These are phyloP conservation scores for Conchocele bisecta DNA, from an alignment of 2,888 invertebrate genomes.

Conservation along the genomic window DNA sequence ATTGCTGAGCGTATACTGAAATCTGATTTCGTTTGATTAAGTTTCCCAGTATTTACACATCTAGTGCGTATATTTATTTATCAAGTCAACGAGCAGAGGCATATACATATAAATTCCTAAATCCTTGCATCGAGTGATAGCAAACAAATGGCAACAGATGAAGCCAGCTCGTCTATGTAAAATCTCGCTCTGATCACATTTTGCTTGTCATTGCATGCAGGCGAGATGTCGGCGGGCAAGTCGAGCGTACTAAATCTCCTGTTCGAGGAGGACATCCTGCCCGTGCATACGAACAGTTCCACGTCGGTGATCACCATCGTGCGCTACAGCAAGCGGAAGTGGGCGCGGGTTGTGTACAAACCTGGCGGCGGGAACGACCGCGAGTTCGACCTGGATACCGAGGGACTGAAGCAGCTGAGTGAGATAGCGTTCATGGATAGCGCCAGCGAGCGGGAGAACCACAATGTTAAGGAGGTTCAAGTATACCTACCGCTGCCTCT, in stretches of 20 bases:
- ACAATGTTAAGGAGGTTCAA: slow-evolving; percentile 62
- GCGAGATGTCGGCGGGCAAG: slow-evolving; percentile 79
- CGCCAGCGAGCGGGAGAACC: slow-evolving; percentile 47
- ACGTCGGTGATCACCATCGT: slow-evolving; percentile 73
- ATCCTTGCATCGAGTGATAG: too few species aligned
- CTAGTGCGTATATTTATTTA: too few species aligned
- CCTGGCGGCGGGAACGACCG: slow-evolving; percentile 23
- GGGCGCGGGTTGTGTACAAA: slow-evolving; percentile 58
- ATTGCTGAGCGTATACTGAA: too few species aligned
- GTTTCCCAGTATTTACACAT: too few species aligned
- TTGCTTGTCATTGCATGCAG: slow-evolving; percentile 62
- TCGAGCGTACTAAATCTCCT: slow-evolving; percentile 75
- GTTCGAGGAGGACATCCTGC: slow-evolving; percentile 68
- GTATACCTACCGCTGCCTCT: slow-evolving; percentile 59
- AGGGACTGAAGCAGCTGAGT: slow-evolving; percentile 40
- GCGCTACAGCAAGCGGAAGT: slow-evolving; percentile 54
- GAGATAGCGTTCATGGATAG: slow-evolving; percentile 54
- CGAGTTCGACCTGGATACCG: slow-evolving; percentile 43
- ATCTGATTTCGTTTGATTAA: too few species aligned
- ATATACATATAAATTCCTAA: too few species aligned
- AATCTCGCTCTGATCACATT: too few species aligned
- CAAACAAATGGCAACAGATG: too few species aligned
- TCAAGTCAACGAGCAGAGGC: too few species aligned
- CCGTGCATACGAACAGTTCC: slow-evolving; percentile 70
- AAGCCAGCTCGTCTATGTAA: too few species aligned